Evolutionary conservation across 2,888 invertebrate genomes (phyloP).

Genomic region (Pediacus dermestoides): DNA sequence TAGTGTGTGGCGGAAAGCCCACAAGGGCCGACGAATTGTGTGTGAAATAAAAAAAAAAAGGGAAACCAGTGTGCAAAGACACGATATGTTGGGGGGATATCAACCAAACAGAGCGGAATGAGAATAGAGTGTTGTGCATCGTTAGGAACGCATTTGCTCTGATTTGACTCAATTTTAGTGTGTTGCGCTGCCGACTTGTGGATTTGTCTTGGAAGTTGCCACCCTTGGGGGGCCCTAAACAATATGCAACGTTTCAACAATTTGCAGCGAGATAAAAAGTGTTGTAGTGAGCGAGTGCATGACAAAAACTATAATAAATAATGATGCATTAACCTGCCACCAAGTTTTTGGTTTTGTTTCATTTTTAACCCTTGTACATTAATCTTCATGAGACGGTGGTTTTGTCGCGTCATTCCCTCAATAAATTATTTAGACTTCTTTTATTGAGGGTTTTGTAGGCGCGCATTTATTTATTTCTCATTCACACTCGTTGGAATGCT

Average conservation of each 20-base stretch:
- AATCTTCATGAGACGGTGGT: conserved; percentile 34
- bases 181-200: conserved; percentile 16
- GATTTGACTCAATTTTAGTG: conserved; percentile 23
- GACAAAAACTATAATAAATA: conserved; percentile 40
- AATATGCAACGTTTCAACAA: too few species aligned
- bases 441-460: too few species aligned
- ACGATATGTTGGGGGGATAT: too few species aligned
- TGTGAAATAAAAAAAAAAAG: too few species aligned
- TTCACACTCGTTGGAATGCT: too few species aligned
- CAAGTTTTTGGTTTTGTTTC: conserved; percentile 35
- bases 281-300: too few species aligned
- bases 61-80: too few species aligned
- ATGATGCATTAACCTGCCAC: conserved; percentile 41
- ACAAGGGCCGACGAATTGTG: too few species aligned
- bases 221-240: too few species aligned
- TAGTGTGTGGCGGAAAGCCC: too few species aligned
- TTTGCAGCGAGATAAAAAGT: too few species aligned
- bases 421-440: conserved; percentile 29
- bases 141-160: conserved; percentile 23
- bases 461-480: too few species aligned
- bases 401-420: conserved; percentile 26
- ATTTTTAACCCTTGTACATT: conserved; percentile 36
- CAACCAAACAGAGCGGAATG: conserved; percentile 10
- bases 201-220: conserved; percentile 6
- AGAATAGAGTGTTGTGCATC: conserved; percentile 21